Evolutionary conservation across 2,888 invertebrate genomes (phyloP).

Genomic region (Theretra japonica): DNA sequence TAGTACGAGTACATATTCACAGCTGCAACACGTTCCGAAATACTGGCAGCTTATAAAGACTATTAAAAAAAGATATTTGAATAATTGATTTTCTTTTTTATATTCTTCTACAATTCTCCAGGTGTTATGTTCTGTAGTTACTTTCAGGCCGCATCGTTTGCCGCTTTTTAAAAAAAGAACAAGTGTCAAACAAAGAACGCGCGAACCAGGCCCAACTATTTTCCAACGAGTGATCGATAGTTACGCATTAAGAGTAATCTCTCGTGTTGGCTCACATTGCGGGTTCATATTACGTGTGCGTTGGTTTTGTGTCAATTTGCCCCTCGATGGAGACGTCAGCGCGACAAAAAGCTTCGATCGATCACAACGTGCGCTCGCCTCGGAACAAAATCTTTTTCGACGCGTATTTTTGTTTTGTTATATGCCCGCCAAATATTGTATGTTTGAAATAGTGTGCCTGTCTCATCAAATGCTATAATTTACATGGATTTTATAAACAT

Average conservation of each 20-base stretch:
- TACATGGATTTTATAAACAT: no score
- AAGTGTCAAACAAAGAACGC: background rate
- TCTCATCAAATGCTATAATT: no score
- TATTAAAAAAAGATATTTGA: no score
- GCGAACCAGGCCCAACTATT: background rate
- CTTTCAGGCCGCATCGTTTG: no score
- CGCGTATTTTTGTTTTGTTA: constrained; percentile 35
- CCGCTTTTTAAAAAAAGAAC: no score
- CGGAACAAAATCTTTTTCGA: constrained; percentile 36
- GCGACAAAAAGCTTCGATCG: constrained; percentile 82
- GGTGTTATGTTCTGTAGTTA: no score
- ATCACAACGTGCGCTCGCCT: constrained; percentile 74
- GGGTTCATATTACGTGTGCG: constrained; percentile 53
- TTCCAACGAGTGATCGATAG: constrained; percentile 71
- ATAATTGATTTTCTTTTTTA: no score
- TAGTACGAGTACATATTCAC: no score
- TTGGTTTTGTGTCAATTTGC: constrained; percentile 73
- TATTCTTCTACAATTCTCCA: no score
- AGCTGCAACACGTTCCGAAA: no score
- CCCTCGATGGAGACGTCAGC: constrained; percentile 80
- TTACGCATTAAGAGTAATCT: constrained; percentile 74
- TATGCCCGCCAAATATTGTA: background rate
- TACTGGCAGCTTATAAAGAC: no score
- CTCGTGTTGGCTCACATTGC: constrained; percentile 62
- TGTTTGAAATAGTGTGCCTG: no score